Evolutionary conservation across 2,113 vertebrate species (phyloP).

Genomic region (Muscicapa adusta): DNA sequence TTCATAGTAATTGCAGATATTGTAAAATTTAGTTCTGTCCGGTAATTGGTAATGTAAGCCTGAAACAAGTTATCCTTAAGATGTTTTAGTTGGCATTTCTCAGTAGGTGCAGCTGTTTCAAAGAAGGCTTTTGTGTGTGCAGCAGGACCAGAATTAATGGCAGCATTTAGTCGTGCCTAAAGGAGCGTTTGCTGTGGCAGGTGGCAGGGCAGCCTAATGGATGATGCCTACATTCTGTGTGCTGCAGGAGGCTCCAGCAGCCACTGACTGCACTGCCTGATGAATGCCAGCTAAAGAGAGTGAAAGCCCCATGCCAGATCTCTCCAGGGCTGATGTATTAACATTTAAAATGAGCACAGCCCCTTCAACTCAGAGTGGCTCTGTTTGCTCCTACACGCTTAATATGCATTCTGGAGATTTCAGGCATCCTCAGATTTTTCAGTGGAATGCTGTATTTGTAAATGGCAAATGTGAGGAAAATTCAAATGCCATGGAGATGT

Average conservation of each 20-base stretch:
- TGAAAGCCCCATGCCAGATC: not conserved
- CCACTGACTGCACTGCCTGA: not conserved
- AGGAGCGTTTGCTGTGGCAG: slow-evolving; percentile 4
- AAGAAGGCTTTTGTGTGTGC: slow-evolving; percentile 12
- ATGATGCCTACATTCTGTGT: not conserved
- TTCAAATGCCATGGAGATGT: accelerated
- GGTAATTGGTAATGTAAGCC: slow-evolving; percentile 29
- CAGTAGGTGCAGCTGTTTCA: slow-evolving; percentile 4
- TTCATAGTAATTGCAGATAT: slow-evolving; percentile 32
- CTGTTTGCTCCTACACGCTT: accelerated
- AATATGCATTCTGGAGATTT: not conserved
- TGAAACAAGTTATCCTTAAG: slow-evolving; percentile 30
- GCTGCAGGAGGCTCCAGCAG: not conserved
- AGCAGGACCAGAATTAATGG: slow-evolving; percentile 19
- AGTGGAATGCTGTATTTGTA: not conserved
- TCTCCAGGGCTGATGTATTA: not conserved
- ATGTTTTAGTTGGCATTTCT: slow-evolving; percentile 41
- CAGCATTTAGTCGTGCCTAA: not conserved
- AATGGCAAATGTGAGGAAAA: not conserved
- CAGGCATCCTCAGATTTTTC: not conserved
- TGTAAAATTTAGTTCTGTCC: slow-evolving; percentile 26
- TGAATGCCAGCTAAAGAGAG: not conserved
- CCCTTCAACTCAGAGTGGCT: not conserved
- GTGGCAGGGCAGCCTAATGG: not conserved
- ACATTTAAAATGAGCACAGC: not conserved